phyloP scores from a whole-genome alignment of 2,888 invertebrate genomes.

The Pristionchus mayeri region DNA sequence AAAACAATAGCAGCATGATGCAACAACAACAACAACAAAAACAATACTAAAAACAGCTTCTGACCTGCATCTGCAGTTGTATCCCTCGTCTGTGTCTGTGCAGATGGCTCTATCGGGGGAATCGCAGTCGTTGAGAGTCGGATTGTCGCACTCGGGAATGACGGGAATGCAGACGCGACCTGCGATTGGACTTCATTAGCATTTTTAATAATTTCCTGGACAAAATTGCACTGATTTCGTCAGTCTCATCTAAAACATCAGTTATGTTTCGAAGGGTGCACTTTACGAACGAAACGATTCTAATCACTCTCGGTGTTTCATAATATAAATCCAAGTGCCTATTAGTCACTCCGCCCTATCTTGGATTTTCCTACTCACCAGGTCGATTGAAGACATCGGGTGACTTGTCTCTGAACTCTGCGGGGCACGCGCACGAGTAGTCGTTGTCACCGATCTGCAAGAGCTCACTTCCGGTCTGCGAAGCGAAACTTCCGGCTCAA shows the following conservation, averaged over 20 bases:
- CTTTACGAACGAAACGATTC: neutral
- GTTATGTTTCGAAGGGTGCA: neutral
- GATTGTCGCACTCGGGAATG: slow-evolving; percentile 73
- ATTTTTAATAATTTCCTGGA: too few species aligned
- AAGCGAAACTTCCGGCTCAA: neutral
- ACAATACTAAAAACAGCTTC: slow-evolving; percentile 13
- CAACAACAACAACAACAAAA: neutral
- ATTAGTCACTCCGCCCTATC: neutral
- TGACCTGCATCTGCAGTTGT: slow-evolving; percentile 66
- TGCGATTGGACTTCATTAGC: too few species aligned
- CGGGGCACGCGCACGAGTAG: slow-evolving; percentile 72
- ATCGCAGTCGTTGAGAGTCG: slow-evolving; percentile 72
- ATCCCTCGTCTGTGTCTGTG: slow-evolving; percentile 74
- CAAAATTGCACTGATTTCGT: too few species aligned
- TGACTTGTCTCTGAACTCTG: slow-evolving; percentile 67
- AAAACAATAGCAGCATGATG: neutral
- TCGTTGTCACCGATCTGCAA: slow-evolving; percentile 64
- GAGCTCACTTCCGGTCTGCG: neutral
- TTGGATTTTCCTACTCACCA: neutral
- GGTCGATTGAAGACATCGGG: slow-evolving; percentile 56
- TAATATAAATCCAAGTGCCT: neutral
- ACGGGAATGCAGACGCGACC: slow-evolving; percentile 69
- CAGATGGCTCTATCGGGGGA: slow-evolving; percentile 72
- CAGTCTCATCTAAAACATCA: too few species aligned
- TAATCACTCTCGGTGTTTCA: neutral